Conservation (phyloP, 2,888 invertebrate species). For the Ochropleura leucogaster region DNA sequence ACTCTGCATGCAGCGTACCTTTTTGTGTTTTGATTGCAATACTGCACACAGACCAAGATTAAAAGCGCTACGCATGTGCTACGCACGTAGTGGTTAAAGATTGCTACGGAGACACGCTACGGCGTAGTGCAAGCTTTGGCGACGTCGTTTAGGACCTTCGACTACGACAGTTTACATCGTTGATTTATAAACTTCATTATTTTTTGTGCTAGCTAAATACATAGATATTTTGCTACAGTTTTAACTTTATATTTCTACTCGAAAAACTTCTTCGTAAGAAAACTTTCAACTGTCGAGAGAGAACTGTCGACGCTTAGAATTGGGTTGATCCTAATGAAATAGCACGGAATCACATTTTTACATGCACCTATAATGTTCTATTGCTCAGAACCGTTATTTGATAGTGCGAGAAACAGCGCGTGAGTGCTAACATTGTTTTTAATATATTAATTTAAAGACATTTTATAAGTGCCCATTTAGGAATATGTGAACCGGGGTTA, state of each 20-base stretch:
- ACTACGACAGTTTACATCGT: neutral
- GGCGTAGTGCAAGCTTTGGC: neutral
- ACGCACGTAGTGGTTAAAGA: conserved; percentile 15
- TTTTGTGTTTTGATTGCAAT: conserved; percentile 5
- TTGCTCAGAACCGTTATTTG: too few species aligned
- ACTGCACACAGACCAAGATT: neutral
- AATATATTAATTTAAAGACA: too few species aligned
- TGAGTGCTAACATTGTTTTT: too few species aligned
- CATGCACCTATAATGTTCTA: neutral
- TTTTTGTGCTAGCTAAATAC: neutral
- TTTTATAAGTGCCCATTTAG: too few species aligned
- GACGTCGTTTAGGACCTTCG: neutral
- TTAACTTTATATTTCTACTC: neutral
- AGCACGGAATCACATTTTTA: neutral
- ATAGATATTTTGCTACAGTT: neutral
- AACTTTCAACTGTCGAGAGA: too few species aligned
- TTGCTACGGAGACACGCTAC: conserved; percentile 40
- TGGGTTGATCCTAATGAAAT: neutral
- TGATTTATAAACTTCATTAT: neutral
- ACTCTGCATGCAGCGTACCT: neutral
- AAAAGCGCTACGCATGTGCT: conserved; percentile 28
- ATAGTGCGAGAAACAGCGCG: too few species aligned
- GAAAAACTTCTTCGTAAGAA: neutral
- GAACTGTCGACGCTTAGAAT: too few species aligned
- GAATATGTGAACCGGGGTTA: too few species aligned